Base-by-base conservation (phyloP, 2,888 invertebrate species). In the Drosophila mimica region DNA sequence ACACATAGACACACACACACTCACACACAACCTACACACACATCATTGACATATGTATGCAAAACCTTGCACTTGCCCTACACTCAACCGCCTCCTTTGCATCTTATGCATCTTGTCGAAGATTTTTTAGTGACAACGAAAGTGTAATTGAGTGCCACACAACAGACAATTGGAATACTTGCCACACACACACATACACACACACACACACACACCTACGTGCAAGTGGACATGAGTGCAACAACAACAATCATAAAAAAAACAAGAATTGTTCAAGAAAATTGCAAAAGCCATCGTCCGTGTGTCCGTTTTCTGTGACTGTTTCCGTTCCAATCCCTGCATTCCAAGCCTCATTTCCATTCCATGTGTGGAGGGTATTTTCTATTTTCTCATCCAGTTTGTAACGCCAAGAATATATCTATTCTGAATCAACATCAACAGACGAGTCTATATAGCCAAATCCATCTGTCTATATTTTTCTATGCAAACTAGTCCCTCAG, bases 131-230 rank as follows among this genome's bases (percentile, higher is more conserved):
- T 87, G 87, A 85, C 87, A 85, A 82, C 87, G 84, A 82, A 84
- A 87, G 84, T 87, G 84, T 84, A 85, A 87, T 85, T 87, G 84
- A 85, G 84, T 87, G 82, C 84, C 76, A 87, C 84, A 87, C 80
- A 85, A 81, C 84, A 87, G 84, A 84, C 87, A 80, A 87, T 84
- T 87, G 78, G 65, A 79, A 84, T 74, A 73, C 86, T 74, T 77
- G 68, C 68, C 68, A 43, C 61, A 56, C 65, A 40, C 30, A n/a
- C 51, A 34, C 46, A 43, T 34, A 43, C 52, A 58, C 38, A 34
- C 46, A n/a, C 51, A 40, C 53, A 62, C 71, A 40, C 43, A 52
- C 52, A 53, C 53, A 20, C 51, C 31, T 34, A 63, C 64, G 67
- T 33, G 17, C n/a, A 53, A 82, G 76, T 72, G 82, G 80, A 67